Conservation (phyloP, 2,888 invertebrate genomes). For the Lymantria monacha region DNA sequence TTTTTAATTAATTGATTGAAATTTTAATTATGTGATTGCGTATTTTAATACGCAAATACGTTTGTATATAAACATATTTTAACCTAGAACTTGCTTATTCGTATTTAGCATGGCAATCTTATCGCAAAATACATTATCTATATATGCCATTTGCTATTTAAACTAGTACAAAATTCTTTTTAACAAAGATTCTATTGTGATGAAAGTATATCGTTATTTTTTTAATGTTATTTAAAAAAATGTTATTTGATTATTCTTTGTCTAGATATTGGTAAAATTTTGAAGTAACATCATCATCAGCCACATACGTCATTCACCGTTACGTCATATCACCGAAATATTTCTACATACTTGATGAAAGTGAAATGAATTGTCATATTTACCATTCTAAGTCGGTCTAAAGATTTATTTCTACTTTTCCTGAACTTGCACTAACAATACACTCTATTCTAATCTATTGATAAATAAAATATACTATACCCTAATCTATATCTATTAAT, state of each 20-base stretch:
- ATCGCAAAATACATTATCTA: conserved; percentile 29
- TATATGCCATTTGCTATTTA: conserved; percentile 27
- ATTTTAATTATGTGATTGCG: not conserved
- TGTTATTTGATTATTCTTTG: not conserved
- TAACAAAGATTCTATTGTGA: conserved; percentile 10
- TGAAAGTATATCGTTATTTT: not conserved
- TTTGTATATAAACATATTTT: conserved; percentile 9
- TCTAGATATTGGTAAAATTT: too few relatives aligned
- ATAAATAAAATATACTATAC: too few relatives aligned
- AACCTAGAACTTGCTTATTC: conserved; percentile 30
- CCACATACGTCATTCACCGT: too few relatives aligned
- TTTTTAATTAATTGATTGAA: not conserved
- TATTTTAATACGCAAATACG: not conserved
- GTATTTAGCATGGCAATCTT: conserved; percentile 25
- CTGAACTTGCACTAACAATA: too few relatives aligned
- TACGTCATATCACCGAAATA: too few relatives aligned
- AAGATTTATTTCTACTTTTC: too few relatives aligned
- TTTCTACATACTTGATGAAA: too few relatives aligned
- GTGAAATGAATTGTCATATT: too few relatives aligned
- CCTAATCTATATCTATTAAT: too few relatives aligned
- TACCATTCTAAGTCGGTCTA: too few relatives aligned
- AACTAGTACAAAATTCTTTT: conserved; percentile 19
- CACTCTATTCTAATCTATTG: too few relatives aligned
- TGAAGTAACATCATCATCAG: too few relatives aligned
- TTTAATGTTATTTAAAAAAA: not conserved